These are phyloP conservation scores for Cranoglanis bouderius DNA, from an alignment of 2,113 vertebrate species.

Conservation along the genomic window DNA sequence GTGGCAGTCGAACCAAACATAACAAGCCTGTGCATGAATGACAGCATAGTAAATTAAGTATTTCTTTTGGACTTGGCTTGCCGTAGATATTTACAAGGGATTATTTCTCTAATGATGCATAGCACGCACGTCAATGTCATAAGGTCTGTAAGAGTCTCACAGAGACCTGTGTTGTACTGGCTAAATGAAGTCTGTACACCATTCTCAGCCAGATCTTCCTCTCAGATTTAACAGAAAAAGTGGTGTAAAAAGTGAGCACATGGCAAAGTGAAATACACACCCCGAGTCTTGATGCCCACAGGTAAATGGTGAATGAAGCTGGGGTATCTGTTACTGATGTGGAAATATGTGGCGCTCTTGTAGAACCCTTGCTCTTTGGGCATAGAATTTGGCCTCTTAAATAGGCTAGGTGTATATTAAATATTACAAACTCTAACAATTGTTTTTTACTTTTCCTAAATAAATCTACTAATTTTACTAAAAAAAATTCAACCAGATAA, in stretches of 20 bases:
- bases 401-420: neutral
- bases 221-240: neutral
- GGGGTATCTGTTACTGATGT: neutral
- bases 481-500: neutral
- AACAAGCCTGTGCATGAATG: neutral
- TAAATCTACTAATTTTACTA: too few species aligned
- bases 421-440: neutral
- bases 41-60: slow-evolving; percentile 4
- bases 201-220: neutral
- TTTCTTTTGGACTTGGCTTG: neutral
- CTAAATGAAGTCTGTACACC: neutral
- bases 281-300: neutral
- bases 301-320: neutral
- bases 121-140: neutral
- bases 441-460: too few species aligned
- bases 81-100: neutral
- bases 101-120: neutral
- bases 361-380: neutral
- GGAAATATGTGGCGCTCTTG: neutral
- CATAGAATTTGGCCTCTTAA: neutral
- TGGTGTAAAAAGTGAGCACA: neutral
- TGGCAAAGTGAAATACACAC: neutral
- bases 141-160: neutral
- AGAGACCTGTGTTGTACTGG: too few species aligned
- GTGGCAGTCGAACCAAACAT: neutral